These are phyloP conservation scores for Buphagus erythrorhynchus DNA, from an alignment of 2,797 vertebrate species.

Conservation along the genomic window DNA sequence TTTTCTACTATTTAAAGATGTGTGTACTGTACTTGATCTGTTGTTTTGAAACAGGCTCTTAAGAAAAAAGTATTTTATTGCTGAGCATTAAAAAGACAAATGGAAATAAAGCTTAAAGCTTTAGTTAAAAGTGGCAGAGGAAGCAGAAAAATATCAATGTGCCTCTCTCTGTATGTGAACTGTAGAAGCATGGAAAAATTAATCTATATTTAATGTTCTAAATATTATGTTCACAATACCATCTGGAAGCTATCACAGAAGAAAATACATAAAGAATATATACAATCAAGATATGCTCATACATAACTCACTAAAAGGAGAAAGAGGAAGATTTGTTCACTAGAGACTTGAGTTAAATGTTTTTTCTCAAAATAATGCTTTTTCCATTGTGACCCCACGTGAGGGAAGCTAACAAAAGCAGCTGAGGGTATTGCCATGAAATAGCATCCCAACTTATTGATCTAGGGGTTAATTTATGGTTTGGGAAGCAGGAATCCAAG, in stretches of 20 bases:
- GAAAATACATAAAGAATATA: conserved; percentile 38
- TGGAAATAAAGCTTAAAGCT: conserved; percentile 51
- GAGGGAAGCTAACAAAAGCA: conserved; percentile 31
- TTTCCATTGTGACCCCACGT: neutral
- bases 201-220: conserved; percentile 47
- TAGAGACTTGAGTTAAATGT: conserved; percentile 1
- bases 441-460: conserved; percentile 35
- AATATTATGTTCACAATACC: conserved; percentile 45
- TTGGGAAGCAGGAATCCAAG: conserved; percentile 13
- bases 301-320: conserved; percentile 10
- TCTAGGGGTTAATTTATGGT: conserved; percentile 61
- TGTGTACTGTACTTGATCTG: conserved; percentile 76
- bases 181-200: conserved; percentile 5
- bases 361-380: conserved; percentile 20
- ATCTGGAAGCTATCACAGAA: conserved; percentile 46
- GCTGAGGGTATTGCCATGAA: conserved; percentile 15
- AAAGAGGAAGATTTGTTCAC: neutral
- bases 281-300: conserved; percentile 9
- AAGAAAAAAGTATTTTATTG: conserved; percentile 67
- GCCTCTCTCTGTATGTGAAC: conserved; percentile 20
- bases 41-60: conserved; percentile 74
- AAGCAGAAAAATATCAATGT: conserved; percentile 49
- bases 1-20: conserved; percentile 81
- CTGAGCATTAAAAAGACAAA: conserved; percentile 56
- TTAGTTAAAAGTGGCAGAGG: conserved; percentile 1